phyloP scores from a whole-genome alignment of 2,797 vertebrate genomes.

The Enoplosus armatus region DNA sequence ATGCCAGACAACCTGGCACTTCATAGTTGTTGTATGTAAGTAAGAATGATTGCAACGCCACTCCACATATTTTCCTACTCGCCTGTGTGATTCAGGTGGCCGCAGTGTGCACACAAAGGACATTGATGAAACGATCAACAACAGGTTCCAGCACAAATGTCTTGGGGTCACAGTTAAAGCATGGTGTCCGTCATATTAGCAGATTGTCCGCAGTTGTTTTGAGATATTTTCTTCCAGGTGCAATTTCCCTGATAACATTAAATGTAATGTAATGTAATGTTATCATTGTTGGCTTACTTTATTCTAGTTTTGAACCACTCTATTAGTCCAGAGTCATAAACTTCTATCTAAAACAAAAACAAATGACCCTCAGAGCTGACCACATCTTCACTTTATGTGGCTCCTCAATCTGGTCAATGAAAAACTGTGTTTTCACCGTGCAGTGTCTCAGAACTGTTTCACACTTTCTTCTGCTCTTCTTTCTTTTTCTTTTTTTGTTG shows the following conservation, averaged over 20 bases:
- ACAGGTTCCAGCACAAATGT: not conserved
- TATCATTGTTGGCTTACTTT: not conserved
- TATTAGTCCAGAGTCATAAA: not conserved
- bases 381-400: not conserved
- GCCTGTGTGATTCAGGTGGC: not conserved
- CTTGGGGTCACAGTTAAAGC: not conserved
- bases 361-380: not conserved
- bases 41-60: not conserved
- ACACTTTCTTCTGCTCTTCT: conserved; percentile 65
- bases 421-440: conserved; percentile 11
- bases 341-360: not conserved
- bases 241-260: not conserved
- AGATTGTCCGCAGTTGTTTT: conserved; percentile 4
- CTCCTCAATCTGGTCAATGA: conserved; percentile 2
- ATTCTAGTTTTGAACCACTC: not conserved
- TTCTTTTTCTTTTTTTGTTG: conserved; percentile 4
- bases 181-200: not conserved
- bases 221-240: not conserved
- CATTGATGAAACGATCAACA: not conserved
- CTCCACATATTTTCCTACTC: not conserved
- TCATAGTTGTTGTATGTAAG: not conserved
- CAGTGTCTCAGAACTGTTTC: conserved; percentile 48
- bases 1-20: not conserved
- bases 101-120: not conserved
- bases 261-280: not conserved